Evolutionary conservation across 2,888 invertebrate species (phyloP).

Genomic region (Corbicula japonica): DNA sequence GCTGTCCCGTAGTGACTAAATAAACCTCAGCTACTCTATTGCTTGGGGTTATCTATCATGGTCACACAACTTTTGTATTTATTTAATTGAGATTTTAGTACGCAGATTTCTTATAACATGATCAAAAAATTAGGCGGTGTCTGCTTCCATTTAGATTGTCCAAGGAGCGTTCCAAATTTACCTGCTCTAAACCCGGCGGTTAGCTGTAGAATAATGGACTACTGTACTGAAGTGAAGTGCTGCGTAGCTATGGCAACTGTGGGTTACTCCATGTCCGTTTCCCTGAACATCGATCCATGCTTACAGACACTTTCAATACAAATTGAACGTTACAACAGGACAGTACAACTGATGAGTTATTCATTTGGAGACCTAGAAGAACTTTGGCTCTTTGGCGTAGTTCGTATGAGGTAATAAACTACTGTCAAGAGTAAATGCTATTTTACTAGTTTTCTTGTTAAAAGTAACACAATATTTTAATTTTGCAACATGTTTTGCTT

Average conservation of each 20-base stretch:
- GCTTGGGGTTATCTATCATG: no score
- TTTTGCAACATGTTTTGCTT: no score
- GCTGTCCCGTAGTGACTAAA: no score
- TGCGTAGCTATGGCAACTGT: slow-evolving; percentile 27
- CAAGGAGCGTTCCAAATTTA: neutral
- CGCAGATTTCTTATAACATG: no score
- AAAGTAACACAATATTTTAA: no score
- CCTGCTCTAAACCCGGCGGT: neutral
- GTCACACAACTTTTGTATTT: no score
- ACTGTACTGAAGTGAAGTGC: slow-evolving; percentile 48
- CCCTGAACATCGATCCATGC: slow-evolving; percentile 48
- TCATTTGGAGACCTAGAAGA: slow-evolving; percentile 41
- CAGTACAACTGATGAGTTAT: slow-evolving; percentile 42
- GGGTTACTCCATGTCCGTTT: slow-evolving; percentile 23
- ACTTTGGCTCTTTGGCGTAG: slow-evolving; percentile 50
- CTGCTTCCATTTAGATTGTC: slow-evolving; percentile 45
- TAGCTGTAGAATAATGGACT: slow-evolving; percentile 33
- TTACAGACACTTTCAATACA: slow-evolving; percentile 17
- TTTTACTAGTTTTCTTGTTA: no score
- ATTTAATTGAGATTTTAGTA: no score
- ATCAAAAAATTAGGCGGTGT: no score
- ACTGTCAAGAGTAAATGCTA: no score
- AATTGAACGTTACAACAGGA: slow-evolving; percentile 38
- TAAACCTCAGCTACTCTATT: no score
- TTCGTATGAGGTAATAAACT: slow-evolving; percentile 44